These are phyloP conservation scores for Stenodera caucasica DNA, from an alignment of 2,888 invertebrate species.

Conservation along the genomic window DNA sequence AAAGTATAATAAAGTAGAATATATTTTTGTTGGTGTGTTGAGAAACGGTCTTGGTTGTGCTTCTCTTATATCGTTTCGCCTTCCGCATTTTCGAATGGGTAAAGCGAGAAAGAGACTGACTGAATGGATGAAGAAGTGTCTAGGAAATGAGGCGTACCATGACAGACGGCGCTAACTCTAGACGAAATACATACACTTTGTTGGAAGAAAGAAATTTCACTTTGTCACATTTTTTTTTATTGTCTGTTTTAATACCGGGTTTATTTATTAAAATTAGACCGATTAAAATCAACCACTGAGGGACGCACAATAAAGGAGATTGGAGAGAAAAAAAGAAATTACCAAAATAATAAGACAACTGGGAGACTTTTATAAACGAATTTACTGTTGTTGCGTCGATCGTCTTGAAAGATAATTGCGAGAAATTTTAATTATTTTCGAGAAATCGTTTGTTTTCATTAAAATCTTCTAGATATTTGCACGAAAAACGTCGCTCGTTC, in stretches of 20 bases:
- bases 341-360: neutral
- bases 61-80: constrained; percentile 37
- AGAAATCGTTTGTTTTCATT: constrained; percentile 21
- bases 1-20: constrained; percentile 50
- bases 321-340: neutral
- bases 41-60: constrained; percentile 24
- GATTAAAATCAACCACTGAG: constrained; percentile 19
- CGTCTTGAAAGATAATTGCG: constrained; percentile 15
- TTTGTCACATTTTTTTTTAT: constrained; percentile 48
- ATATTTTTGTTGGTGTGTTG: constrained; percentile 30
- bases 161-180: constrained; percentile 50
- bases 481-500: too few relatives aligned
- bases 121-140: constrained; percentile 45
- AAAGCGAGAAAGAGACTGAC: constrained; percentile 43
- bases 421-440: constrained; percentile 15
- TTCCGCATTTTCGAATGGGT: constrained; percentile 33
- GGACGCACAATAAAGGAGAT: neutral
- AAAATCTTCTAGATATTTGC: constrained; percentile 14
- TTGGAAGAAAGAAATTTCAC: constrained; percentile 38
- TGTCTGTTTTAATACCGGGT: constrained; percentile 40
- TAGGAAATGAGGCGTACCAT: constrained; percentile 50
- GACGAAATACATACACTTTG: constrained; percentile 29
- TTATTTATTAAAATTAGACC: constrained; percentile 42
- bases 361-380: neutral
- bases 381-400: neutral